These are phyloP conservation scores for Melanotaenia maccullochi DNA, from an alignment of 2,797 vertebrate species.

Conservation along the genomic window DNA sequence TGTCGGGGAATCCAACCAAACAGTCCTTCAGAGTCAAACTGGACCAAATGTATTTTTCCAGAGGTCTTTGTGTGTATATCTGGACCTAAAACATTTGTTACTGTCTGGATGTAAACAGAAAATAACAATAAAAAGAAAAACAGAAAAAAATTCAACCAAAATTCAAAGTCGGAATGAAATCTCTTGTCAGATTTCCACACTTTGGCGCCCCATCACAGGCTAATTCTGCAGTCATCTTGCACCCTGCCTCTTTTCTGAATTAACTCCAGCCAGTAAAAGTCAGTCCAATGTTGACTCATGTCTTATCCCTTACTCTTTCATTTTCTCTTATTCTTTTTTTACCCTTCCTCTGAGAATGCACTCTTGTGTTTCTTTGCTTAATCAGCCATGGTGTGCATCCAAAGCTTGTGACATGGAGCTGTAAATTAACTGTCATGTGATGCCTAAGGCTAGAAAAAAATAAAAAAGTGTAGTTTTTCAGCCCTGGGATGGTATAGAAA, in stretches of 20 bases:
- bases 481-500: too few relatives aligned
- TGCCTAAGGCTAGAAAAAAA: background rate
- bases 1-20: slow-evolving; percentile 88
- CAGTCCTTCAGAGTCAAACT: slow-evolving; percentile 86
- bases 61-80: slow-evolving; percentile 82
- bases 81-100: slow-evolving; percentile 86
- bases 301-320: background rate
- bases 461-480: too few relatives aligned
- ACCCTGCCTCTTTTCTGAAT: too few relatives aligned
- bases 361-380: too few relatives aligned
- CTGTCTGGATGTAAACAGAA: slow-evolving; percentile 75
- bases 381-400: too few relatives aligned
- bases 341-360: too few relatives aligned
- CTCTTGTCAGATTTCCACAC: too few relatives aligned
- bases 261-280: too few relatives aligned
- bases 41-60: slow-evolving; percentile 84
- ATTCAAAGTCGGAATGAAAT: background rate
- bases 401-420: too few relatives aligned
- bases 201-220: too few relatives aligned
- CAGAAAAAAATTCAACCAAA: background rate
- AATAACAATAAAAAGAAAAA: background rate
- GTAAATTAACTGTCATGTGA: background rate
- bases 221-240: too few relatives aligned
- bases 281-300: too few relatives aligned
- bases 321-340: background rate